These are phyloP conservation scores for Clepsis dumicolana DNA, from an alignment of 2,888 invertebrate genomes.

Conservation along the genomic window DNA sequence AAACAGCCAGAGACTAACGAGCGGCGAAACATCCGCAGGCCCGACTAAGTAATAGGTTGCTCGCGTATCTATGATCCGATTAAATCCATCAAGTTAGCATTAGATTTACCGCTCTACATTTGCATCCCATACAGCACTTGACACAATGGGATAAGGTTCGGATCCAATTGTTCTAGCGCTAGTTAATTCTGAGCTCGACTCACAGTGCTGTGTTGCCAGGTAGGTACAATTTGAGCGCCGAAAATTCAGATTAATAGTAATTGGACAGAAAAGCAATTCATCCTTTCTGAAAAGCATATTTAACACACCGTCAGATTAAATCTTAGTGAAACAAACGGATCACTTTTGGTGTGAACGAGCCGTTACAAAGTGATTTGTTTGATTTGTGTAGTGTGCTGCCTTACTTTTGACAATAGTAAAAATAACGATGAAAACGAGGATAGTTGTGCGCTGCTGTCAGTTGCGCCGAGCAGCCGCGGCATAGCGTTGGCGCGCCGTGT, in stretches of 20 bases:
- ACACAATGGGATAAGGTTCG: slow-evolving; percentile 12
- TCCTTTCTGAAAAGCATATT: no score
- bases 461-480: no score
- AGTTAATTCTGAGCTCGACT: slow-evolving; percentile 21
- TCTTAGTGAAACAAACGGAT: no score
- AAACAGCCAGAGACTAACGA: slow-evolving; percentile 22
- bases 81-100: slow-evolving; percentile 40
- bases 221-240: background rate
- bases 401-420: no score
- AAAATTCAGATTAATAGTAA: background rate
- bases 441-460: no score
- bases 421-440: no score
- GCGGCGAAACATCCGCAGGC: slow-evolving; percentile 14
- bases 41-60: slow-evolving; percentile 37
- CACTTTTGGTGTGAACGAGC: no score
- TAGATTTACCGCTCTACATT: slow-evolving; percentile 23
- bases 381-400: no score
- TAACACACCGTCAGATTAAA: no score
- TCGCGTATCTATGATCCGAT: slow-evolving; percentile 35
- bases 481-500: no score
- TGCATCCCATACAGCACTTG: slow-evolving; percentile 10
- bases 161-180: background rate
- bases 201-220: slow-evolving; percentile 12
- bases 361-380: no score
- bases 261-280: background rate